Percentiles rank a stretch among this genome's conserved stretches.
phyloP scores from a whole-genome alignment of 2,113 vertebrate genomes.

The Nothobranchius furzeri region DNA sequence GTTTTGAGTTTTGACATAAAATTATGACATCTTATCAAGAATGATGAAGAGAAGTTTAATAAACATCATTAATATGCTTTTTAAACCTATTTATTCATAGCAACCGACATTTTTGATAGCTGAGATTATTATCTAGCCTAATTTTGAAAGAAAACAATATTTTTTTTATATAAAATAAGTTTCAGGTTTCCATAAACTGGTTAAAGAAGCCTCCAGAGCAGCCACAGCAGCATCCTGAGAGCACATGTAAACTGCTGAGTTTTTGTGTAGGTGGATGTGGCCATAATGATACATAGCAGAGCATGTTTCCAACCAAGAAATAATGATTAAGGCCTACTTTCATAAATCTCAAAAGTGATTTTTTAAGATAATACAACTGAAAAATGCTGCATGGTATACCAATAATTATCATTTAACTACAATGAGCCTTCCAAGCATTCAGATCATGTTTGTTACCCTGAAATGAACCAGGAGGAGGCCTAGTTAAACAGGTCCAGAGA shows the following conservation, averaged over 20 bases:
- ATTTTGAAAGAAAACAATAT: background rate
- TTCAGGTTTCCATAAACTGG: background rate
- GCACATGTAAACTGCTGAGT: conserved; percentile 13
- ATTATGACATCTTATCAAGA: too few relatives aligned
- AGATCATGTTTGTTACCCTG: background rate
- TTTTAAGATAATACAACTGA: background rate
- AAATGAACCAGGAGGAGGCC: background rate
- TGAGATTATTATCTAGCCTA: background rate
- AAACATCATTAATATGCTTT: too few relatives aligned
- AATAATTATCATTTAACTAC: background rate
- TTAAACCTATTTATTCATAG: too few relatives aligned
- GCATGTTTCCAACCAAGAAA: conserved; percentile 3
- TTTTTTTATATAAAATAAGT: background rate
- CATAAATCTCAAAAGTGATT: conserved; percentile 5
- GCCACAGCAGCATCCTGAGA: conserved; percentile 15
- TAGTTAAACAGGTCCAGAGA: conserved; percentile 14
- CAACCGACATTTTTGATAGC: too few relatives aligned
- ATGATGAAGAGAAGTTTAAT: too few relatives aligned
- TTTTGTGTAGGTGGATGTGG: conserved; percentile 33
- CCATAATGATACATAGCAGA: conserved; percentile 23
- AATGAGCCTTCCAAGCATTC: conserved; percentile 2
- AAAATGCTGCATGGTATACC: background rate
- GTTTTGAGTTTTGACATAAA: too few relatives aligned
- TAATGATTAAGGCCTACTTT: background rate
- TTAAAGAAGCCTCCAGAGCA: background rate